Evolutionary conservation across 1,140 invertebrate species (phyloP).

Genomic region (Drosophila biarmipes): DNA sequence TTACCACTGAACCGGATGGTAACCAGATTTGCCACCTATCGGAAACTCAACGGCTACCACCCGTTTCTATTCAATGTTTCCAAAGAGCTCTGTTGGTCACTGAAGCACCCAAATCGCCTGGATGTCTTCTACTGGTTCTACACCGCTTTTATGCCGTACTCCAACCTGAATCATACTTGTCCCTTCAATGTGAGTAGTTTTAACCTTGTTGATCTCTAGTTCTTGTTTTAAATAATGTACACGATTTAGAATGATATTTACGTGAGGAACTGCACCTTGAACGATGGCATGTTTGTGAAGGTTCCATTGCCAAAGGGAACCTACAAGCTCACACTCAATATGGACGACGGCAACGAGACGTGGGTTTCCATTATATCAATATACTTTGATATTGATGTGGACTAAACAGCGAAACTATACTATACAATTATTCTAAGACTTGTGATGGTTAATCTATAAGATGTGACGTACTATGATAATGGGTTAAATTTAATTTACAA

Average conservation of each 20-base stretch:
- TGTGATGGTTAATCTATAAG: too few species aligned
- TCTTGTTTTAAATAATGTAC: not conserved
- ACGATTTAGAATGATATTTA: not conserved
- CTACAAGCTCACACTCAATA: not conserved
- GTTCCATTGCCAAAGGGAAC: slow-evolving; percentile 4
- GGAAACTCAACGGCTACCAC: slow-evolving; percentile 2
- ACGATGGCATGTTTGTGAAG: slow-evolving; percentile 1
- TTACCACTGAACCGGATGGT: not conserved
- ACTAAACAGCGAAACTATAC: not conserved
- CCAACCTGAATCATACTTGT: slow-evolving; percentile 6
- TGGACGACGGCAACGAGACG: not conserved
- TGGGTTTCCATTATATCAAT: not conserved
- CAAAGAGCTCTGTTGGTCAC: not conserved
- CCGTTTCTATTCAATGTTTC: slow-evolving; percentile 7
- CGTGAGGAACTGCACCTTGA: slow-evolving; percentile 1
- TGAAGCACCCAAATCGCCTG: slow-evolving; percentile 1
- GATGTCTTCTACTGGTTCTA: not conserved
- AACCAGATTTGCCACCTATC: not conserved
- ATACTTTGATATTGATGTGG: slow-evolving; percentile 1
- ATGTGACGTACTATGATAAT: not conserved
- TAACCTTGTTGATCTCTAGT: not conserved
- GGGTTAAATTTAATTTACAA: too few species aligned
- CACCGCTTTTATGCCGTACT: not conserved
- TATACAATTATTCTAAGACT: too few species aligned
- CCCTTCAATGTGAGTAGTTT: not conserved